Percentiles rank a stretch among this genome's conserved stretches.
phyloP scores from a whole-genome alignment of 2,113 vertebrate species.

The Marmota flaviventris region DNA sequence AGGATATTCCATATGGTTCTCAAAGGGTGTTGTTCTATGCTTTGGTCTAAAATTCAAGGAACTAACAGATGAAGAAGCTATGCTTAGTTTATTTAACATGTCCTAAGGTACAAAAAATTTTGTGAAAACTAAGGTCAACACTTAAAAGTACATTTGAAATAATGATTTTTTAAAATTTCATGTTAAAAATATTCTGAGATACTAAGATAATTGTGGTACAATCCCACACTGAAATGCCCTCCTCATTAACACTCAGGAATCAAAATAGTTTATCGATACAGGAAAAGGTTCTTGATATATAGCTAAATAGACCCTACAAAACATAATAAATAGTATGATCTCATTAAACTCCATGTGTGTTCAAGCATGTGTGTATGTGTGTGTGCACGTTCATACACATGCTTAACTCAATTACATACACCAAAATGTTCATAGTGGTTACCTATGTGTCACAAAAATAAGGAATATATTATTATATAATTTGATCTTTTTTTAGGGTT shows the following conservation, averaged over 20 bases:
- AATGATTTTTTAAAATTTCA: background rate
- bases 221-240: background rate
- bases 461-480: constrained; percentile 5
- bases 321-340: background rate
- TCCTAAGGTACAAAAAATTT: constrained; percentile 10
- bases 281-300: background rate
- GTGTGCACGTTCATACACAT: background rate
- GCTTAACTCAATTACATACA: background rate
- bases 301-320: background rate
- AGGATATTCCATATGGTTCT: background rate
- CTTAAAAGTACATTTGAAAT: constrained; percentile 3
- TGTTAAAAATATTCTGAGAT: background rate
- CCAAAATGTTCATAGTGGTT: background rate
- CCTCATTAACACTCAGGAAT: background rate
- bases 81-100: background rate
- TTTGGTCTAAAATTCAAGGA: background rate
- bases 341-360: background rate
- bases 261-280: background rate
- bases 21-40: background rate
- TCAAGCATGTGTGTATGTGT: background rate
- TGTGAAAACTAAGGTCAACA: background rate
- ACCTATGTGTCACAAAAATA: background rate
- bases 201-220: background rate
- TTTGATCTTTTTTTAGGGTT: background rate
- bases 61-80: background rate